Percentiles rank a stretch among this genome's conserved stretches.
Conservation (phyloP, 2,797 vertebrate species). For the Chaunax sp. region DNA sequence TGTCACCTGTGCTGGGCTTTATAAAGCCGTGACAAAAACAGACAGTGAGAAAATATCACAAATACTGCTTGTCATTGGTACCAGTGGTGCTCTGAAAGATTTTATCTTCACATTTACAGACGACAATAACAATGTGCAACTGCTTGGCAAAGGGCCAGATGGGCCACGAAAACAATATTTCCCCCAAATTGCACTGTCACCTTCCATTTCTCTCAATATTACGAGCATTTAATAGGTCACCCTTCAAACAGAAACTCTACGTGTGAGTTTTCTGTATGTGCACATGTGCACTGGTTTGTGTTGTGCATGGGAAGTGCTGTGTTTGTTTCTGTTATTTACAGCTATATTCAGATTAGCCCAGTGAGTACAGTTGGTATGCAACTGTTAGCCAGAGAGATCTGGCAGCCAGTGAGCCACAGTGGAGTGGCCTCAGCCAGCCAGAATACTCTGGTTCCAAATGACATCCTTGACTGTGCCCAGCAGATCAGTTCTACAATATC, state of each 20-base stretch:
- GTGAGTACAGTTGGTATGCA: constrained; percentile 29
- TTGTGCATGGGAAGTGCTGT: background rate
- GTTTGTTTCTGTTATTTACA: constrained; percentile 16
- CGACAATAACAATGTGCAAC: constrained; percentile 51
- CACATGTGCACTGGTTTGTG: background rate
- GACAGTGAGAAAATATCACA: background rate
- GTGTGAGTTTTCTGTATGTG: background rate
- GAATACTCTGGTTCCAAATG: constrained; percentile 50
- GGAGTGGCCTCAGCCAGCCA: constrained; percentile 34
- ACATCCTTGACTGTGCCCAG: constrained; percentile 60
- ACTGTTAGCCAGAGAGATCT: constrained; percentile 50
- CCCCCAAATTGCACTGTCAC: constrained; percentile 41
- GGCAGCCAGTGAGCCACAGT: constrained; percentile 44
- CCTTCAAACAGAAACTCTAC: background rate
- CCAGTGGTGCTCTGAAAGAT: constrained; percentile 20
- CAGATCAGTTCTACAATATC: constrained; percentile 58
- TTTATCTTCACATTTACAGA: constrained; percentile 51
- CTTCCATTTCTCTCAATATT: constrained; percentile 52
- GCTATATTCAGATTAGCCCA: constrained; percentile 36
- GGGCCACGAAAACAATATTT: constrained; percentile 51
- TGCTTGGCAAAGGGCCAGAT: constrained; percentile 16
- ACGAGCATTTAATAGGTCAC: constrained; percentile 37
- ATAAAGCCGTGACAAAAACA: constrained; percentile 20
- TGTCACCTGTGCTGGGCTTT: background rate
- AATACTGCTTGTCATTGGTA: constrained; percentile 11